Evolutionary conservation across 2,113 vertebrate genomes (phyloP).

Genomic region (Otis tarda): DNA sequence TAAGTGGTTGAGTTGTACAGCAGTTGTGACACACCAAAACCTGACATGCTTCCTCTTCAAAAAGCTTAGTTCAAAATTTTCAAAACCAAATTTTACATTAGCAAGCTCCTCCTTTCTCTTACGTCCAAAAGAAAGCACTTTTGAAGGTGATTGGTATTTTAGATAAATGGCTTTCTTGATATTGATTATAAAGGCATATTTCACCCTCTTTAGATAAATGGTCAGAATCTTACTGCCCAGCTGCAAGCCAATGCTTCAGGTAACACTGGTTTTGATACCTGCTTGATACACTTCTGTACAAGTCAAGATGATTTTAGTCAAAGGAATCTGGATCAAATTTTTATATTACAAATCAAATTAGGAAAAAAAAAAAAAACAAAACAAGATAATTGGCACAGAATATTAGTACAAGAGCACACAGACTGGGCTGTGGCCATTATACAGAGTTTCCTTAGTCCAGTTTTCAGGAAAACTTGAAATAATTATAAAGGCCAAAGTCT

Average conservation of each 20-base stretch:
- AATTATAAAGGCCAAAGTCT: background rate
- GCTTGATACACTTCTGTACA: background rate
- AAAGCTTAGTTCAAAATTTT: background rate
- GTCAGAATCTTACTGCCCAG: background rate
- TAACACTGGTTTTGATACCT: background rate
- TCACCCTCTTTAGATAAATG: background rate
- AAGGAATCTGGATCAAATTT: background rate
- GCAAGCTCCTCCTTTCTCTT: background rate
- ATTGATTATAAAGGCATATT: background rate
- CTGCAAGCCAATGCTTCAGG: background rate
- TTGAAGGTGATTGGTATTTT: background rate
- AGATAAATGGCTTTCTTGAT: background rate
- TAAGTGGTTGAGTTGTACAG: background rate
- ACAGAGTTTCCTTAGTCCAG: background rate
- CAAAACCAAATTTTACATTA: background rate
- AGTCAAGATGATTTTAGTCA: background rate
- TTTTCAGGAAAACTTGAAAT: background rate
- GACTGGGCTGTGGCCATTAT: background rate
- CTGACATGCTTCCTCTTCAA: background rate
- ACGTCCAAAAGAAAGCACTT: background rate
- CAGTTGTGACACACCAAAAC: background rate
- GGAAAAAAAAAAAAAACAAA: background rate
- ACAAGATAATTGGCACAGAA: background rate
- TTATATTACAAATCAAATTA: background rate
- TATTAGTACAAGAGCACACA: background rate